These are phyloP conservation scores for Mesoclemmys tuberculata DNA, from an alignment of 2,113 vertebrate genomes.

Conservation along the genomic window DNA sequence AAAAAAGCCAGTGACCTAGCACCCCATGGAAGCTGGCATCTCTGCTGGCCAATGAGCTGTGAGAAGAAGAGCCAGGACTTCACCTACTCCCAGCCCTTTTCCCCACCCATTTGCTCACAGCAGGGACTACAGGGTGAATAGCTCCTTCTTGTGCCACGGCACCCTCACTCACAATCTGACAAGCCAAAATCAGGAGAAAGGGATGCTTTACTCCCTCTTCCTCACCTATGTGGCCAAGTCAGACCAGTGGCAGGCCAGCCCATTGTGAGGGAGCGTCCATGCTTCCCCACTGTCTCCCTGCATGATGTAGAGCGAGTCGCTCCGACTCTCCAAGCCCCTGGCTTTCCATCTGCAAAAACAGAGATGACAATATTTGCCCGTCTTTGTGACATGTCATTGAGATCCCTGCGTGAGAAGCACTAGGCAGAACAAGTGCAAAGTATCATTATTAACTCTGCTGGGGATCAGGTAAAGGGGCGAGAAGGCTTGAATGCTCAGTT, in stretches of 20 bases:
- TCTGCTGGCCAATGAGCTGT: neutral
- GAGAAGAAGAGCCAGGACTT: neutral
- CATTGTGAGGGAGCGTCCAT: too few relatives aligned
- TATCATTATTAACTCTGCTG: neutral
- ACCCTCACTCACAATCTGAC: neutral
- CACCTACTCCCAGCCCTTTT: neutral
- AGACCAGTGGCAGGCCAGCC: too few relatives aligned
- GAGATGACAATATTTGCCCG: neutral
- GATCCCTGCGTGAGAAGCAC: neutral
- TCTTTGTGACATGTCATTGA: neutral
- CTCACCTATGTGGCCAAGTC: rapidly evolving
- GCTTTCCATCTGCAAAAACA: neutral
- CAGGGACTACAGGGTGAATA: neutral
- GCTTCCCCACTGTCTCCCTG: rapidly evolving
- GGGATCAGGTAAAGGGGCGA: neutral
- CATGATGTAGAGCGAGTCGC: neutral
- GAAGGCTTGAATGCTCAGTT: neutral
- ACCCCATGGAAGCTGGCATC: too few relatives aligned
- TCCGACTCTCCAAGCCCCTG: neutral
- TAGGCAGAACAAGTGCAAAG: neutral
- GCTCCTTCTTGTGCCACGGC: rapidly evolving
- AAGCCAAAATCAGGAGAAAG: rapidly evolving
- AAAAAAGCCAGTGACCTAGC: too few relatives aligned
- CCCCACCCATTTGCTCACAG: neutral
- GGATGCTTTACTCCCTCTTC: neutral